Conservation (phyloP, 2,113 vertebrate genomes). For the Sphaerodactylus townsendi region DNA sequence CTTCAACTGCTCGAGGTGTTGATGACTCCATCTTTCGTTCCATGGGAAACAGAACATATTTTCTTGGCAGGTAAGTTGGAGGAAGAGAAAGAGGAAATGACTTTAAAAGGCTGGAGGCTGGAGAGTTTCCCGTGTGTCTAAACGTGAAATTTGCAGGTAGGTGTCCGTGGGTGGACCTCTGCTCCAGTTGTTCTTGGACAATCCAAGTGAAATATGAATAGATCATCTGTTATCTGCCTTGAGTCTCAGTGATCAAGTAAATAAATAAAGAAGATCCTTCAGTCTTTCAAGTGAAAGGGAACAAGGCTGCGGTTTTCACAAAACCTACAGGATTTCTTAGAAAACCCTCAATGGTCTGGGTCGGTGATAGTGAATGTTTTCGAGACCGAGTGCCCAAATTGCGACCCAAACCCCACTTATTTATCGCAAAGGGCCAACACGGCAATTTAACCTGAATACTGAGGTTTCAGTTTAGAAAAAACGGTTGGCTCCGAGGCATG, state of each 20-base stretch:
- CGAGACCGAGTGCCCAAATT: too few species aligned
- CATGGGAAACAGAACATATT: neutral
- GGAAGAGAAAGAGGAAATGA: neutral
- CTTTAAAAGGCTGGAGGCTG: neutral
- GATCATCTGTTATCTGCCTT: too few species aligned
- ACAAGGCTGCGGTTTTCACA: neutral
- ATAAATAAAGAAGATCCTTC: too few species aligned
- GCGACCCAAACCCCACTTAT: too few species aligned
- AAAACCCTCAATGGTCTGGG: too few species aligned
- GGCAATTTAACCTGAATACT: too few species aligned
- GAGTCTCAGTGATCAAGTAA: too few species aligned
- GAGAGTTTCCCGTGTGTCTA: neutral
- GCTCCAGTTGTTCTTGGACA: neutral
- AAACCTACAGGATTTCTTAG: neutral
- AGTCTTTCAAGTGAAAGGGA: neutral
- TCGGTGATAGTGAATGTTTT: too few species aligned
- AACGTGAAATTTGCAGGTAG: neutral
- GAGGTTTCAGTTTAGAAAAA: too few species aligned
- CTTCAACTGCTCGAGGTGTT: neutral
- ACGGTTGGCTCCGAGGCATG: too few species aligned
- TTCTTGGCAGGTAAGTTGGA: slow-evolving; percentile 1
- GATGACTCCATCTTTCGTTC: neutral
- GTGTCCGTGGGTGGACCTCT: neutral
- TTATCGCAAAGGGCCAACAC: too few species aligned
- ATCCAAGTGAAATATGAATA: neutral